A percentile compares a stretch with the other conserved stretches of the same genome.
These are phyloP conservation scores for Phortica magna DNA, from an alignment of 2,888 invertebrate species.

Conservation along the genomic window DNA sequence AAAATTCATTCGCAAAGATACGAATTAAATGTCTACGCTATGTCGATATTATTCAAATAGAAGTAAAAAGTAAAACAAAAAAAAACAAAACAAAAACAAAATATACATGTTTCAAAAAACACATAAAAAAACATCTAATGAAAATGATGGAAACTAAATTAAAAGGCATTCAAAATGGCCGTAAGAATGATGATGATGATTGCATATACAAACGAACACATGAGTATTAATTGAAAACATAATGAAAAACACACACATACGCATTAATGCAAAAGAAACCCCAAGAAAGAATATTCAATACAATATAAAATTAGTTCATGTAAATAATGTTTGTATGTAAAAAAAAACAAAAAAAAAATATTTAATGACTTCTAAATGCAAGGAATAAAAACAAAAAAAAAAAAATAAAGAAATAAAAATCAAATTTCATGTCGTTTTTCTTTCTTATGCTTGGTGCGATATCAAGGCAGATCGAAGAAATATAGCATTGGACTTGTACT, in stretches of 20 bases:
- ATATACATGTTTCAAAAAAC: conserved; percentile 23
- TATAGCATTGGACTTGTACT: too few relatives aligned
- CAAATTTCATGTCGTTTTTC: conserved; percentile 58
- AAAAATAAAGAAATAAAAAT: conserved; percentile 43
- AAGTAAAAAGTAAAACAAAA: conserved; percentile 13
- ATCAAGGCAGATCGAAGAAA: too few relatives aligned
- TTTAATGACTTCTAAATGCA: neutral
- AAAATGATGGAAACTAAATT: conserved; percentile 21
- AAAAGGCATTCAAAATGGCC: too few relatives aligned
- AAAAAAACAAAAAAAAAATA: neutral
- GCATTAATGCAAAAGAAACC: neutral
- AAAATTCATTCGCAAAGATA: conserved; percentile 28
- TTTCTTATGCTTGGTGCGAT: conserved; percentile 4
- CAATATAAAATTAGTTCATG: neutral
- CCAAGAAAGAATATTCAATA: neutral
- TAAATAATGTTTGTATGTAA: neutral
- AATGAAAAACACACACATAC: conserved; percentile 1
- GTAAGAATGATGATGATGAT: too few relatives aligned
- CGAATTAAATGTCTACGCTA: conserved; percentile 68
- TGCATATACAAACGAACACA: too few relatives aligned
- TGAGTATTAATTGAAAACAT: too few relatives aligned
- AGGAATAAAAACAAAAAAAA: conserved; percentile 33
- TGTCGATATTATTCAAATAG: conserved; percentile 36
- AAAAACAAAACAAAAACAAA: conserved; percentile 28
- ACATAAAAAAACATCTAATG: neutral